Conservation (phyloP, 2,113 vertebrate genomes). For the Lepidothrix coronata region DNA sequence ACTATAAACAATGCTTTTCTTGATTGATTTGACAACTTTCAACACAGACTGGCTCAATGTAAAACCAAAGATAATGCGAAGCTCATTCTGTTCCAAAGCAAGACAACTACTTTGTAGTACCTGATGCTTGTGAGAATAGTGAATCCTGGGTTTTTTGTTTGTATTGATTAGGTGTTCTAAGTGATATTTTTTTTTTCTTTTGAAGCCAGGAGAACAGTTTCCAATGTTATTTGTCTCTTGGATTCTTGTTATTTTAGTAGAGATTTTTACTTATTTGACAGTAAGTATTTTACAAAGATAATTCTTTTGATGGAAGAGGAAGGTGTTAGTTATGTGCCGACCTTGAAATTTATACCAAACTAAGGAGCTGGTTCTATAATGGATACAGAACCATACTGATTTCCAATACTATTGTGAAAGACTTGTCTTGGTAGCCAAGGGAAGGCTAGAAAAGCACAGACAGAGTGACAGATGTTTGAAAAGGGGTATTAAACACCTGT, state of each 20-base stretch:
- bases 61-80: not conserved
- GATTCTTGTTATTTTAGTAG: not conserved
- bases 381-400: not conserved
- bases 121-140: not conserved
- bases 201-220: not conserved
- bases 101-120: not conserved
- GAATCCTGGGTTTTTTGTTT: not conserved
- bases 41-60: not conserved
- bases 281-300: not conserved
- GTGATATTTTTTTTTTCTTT: not conserved
- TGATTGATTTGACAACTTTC: conserved; percentile 44
- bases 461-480: not conserved
- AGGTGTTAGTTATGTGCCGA: not conserved
- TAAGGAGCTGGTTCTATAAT: not conserved
- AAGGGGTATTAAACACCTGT: not conserved
- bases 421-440: not conserved
- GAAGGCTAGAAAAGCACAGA: not conserved
- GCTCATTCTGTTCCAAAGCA: not conserved
- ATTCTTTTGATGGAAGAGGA: not conserved
- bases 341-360: not conserved
- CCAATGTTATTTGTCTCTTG: not conserved
- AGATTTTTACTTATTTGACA: not conserved
- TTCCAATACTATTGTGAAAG: not conserved
- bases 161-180: not conserved
- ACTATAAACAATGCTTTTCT: not conserved